These are phyloP conservation scores for Drosophila engyochracea DNA, from an alignment of 2,888 invertebrate species.

Conservation along the genomic window DNA sequence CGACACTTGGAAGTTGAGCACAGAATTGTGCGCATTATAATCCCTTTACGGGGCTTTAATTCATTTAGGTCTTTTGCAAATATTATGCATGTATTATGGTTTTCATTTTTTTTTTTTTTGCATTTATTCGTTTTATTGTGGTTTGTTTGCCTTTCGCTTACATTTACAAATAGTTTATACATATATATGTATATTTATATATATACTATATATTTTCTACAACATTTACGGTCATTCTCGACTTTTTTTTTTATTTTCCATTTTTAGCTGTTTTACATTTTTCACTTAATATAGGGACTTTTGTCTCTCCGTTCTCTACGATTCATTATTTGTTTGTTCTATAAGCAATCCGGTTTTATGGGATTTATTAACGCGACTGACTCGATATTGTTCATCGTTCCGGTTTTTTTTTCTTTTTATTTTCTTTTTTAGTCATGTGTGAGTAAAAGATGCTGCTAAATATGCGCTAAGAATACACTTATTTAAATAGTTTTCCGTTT, in stretches of 20 bases:
- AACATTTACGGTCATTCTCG: constrained; percentile 73
- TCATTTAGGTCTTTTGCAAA: constrained; percentile 8
- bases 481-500: constrained; percentile 65
- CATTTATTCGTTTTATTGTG: constrained; percentile 70
- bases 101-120: constrained; percentile 37
- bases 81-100: neutral
- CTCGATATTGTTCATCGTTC: constrained; percentile 45
- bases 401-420: constrained; percentile 45
- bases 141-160: constrained; percentile 63
- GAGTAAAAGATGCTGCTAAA: constrained; percentile 79
- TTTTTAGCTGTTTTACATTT: constrained; percentile 69
- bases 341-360: constrained; percentile 69
- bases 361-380: constrained; percentile 53
- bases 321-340: constrained; percentile 56
- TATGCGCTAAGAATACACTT: constrained; percentile 79
- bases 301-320: constrained; percentile 66
- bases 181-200: constrained; percentile 61
- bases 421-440: constrained; percentile 68
- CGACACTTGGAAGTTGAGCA: constrained; percentile 1
- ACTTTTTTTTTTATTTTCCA: constrained; percentile 31
- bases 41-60: neutral
- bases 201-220: constrained; percentile 79
- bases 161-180: constrained; percentile 76
- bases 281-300: constrained; percentile 73
- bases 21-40: neutral